A percentile compares a stretch with the other conserved stretches of the same genome.
Conservation (phyloP, 2,797 vertebrate species). For the Molossus alvarezi region DNA sequence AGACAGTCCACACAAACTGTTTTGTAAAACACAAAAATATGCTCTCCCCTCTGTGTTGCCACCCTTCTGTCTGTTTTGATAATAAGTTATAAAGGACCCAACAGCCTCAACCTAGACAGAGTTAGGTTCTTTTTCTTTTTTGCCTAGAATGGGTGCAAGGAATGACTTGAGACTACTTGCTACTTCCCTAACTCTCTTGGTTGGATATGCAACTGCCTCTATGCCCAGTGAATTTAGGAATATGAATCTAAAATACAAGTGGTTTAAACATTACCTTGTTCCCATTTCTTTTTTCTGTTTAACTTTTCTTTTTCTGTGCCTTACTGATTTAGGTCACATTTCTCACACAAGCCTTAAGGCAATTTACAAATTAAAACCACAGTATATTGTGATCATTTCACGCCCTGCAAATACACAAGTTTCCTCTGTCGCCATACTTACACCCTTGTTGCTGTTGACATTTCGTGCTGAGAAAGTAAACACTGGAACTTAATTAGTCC, state of each 20-base stretch:
- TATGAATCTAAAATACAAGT: conserved; percentile 48
- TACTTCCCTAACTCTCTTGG: neutral
- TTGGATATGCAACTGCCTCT: conserved; percentile 17
- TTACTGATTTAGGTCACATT: neutral
- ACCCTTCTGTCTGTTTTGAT: conserved; percentile 56
- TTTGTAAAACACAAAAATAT: conserved; percentile 13
- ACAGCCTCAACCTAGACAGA: neutral
- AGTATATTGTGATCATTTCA: conserved; percentile 71
- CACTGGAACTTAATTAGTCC: conserved; percentile 64
- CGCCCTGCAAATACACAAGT: conserved; percentile 55
- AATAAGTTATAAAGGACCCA: conserved; percentile 15
- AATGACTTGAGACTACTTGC: conserved; percentile 4
- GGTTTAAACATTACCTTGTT: conserved; percentile 45
- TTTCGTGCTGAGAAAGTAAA: conserved; percentile 65
- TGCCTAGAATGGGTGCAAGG: neutral
- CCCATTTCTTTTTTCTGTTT: conserved; percentile 59
- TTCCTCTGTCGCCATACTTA: conserved; percentile 36
- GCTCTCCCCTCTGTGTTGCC: neutral
- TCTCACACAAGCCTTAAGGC: conserved; percentile 13
- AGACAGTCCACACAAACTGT: conserved; percentile 39
- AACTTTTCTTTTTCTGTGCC: conserved; percentile 56
- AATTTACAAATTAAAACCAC: conserved; percentile 76
- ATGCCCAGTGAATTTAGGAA: neutral
- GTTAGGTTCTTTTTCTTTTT: neutral
- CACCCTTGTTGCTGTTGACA: conserved; percentile 61